Conservation (phyloP, 2,888 invertebrate species). For the Orthosia gothica region DNA sequence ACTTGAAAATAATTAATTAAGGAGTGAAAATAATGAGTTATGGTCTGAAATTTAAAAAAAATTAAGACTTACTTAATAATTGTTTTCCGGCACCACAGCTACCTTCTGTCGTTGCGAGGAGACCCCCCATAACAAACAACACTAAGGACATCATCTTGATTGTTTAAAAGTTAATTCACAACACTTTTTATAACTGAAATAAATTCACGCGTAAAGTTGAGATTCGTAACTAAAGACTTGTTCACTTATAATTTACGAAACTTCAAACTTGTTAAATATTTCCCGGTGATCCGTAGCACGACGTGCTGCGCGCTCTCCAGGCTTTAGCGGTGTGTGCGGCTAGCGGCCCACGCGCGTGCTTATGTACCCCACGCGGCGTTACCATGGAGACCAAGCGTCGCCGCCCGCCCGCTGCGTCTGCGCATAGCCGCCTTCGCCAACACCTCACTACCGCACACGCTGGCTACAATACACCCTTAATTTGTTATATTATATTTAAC, state of each 20-base stretch:
- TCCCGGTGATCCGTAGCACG: constrained; percentile 89
- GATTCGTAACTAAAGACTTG: constrained; percentile 89
- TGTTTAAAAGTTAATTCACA: constrained; percentile 81
- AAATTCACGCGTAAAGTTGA: constrained; percentile 83
- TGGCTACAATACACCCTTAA: constrained; percentile 61
- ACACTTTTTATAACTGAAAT: constrained; percentile 86
- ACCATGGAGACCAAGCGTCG: constrained; percentile 88
- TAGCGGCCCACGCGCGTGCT: constrained; percentile 76
- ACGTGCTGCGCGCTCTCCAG: constrained; percentile 90
- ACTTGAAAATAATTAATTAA: neutral
- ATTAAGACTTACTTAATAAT: constrained; percentile 86
- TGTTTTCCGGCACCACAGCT: constrained; percentile 86
- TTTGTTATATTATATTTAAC: constrained; percentile 50
- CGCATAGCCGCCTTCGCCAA: constrained; percentile 66
- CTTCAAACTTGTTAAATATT: constrained; percentile 83
- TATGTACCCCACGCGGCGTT: constrained; percentile 84
- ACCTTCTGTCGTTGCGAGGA: constrained; percentile 87
- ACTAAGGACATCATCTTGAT: constrained; percentile 89
- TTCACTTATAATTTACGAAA: constrained; percentile 90
- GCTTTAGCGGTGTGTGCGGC: constrained; percentile 84
- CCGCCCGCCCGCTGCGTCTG: constrained; percentile 79
- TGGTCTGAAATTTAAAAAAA: constrained; percentile 28
- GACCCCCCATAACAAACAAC: constrained; percentile 90
- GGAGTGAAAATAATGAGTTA: neutral
- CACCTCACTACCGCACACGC: constrained; percentile 58